Conservation (phyloP, 2,888 invertebrate species). For the Himalopsyche tibetana region DNA sequence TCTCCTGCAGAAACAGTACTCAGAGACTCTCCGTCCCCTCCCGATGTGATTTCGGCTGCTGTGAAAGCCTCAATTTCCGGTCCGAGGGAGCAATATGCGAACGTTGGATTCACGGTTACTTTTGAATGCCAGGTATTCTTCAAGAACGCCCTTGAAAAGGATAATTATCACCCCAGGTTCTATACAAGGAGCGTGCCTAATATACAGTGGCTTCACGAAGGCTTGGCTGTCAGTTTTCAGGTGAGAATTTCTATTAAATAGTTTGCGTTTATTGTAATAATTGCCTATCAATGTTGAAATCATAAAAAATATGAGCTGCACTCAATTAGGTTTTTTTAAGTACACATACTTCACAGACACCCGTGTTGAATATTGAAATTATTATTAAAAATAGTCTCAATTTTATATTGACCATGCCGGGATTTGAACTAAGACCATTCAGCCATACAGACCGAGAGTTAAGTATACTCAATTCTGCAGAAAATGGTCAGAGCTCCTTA, state of each 20-base stretch:
- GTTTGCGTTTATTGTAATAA: background rate
- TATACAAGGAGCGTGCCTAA: slow-evolving; percentile 66
- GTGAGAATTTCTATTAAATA: slow-evolving; percentile 68
- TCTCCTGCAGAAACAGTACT: slow-evolving; percentile 61
- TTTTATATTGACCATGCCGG: too few relatives aligned
- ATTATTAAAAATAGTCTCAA: too few relatives aligned
- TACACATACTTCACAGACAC: too few relatives aligned
- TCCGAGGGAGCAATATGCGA: slow-evolving; percentile 76
- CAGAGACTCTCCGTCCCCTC: slow-evolving; percentile 60
- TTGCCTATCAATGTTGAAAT: too few relatives aligned
- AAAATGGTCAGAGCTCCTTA: too few relatives aligned
- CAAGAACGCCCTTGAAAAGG: slow-evolving; percentile 59
- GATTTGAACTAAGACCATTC: too few relatives aligned
- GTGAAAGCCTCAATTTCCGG: slow-evolving; percentile 75
- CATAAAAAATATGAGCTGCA: too few relatives aligned
- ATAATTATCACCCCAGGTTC: slow-evolving; percentile 64
- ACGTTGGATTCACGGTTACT: slow-evolving; percentile 76
- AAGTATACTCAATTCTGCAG: too few relatives aligned
- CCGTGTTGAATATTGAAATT: too few relatives aligned
- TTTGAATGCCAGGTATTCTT: slow-evolving; percentile 77
- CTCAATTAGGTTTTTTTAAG: too few relatives aligned
- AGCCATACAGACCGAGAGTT: too few relatives aligned
- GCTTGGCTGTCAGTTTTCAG: slow-evolving; percentile 77
- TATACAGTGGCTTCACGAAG: slow-evolving; percentile 78
- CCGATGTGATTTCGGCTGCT: slow-evolving; percentile 48